phyloP scores from a whole-genome alignment of 2,797 vertebrate species.

The Arremon brunneinucha region DNA sequence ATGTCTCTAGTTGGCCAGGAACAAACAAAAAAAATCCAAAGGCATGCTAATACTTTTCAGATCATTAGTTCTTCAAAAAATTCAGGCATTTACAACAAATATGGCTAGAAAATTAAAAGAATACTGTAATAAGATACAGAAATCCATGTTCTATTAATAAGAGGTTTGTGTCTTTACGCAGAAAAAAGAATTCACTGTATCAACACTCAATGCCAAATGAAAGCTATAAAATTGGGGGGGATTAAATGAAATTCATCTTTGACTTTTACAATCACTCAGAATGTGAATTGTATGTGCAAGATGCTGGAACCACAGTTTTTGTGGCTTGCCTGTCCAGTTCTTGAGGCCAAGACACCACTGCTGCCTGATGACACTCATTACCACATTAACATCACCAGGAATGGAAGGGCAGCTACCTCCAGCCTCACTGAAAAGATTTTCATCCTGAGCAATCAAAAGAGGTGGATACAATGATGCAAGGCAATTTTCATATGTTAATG shows the following conservation, averaged over 20 bases:
- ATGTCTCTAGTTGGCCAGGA: background rate
- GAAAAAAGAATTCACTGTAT: background rate
- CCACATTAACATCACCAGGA: background rate
- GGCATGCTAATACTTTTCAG: background rate
- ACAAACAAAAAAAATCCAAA: background rate
- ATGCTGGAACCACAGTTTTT: background rate
- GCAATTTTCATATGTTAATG: background rate
- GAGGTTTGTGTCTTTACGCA: background rate
- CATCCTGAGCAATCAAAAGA: background rate
- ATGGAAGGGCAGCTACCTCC: background rate
- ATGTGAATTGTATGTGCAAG: fast-evolving
- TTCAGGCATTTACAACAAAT: background rate
- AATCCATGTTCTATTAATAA: background rate
- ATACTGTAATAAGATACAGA: background rate
- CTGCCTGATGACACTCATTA: background rate
- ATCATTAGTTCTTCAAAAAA: background rate
- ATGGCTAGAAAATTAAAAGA: background rate
- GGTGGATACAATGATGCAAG: background rate
- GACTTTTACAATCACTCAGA: background rate
- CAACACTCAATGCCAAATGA: background rate
- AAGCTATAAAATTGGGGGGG: background rate
- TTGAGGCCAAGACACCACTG: background rate
- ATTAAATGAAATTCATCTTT: background rate
- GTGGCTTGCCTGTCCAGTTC: background rate
- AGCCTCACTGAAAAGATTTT: background rate